These are phyloP conservation scores for Gymnobelideus leadbeateri DNA, from an alignment of 2,113 vertebrate species.

Conservation along the genomic window DNA sequence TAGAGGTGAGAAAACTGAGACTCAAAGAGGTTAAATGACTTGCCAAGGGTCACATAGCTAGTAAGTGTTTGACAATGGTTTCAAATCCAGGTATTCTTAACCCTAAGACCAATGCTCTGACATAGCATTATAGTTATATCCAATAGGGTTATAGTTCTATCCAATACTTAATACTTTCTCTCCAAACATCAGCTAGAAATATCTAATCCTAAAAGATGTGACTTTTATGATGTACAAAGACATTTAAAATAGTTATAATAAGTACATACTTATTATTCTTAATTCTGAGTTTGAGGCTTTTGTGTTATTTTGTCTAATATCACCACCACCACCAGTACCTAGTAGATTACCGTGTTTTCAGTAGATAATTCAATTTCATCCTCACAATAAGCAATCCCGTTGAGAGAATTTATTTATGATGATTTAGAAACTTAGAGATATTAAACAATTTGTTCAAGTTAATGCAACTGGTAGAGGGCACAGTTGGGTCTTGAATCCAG, in stretches of 20 bases:
- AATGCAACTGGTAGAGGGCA: not conserved
- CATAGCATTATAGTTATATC: too few species aligned
- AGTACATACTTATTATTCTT: too few species aligned
- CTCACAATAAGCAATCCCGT: not conserved
- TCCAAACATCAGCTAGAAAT: not conserved
- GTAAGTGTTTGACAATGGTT: not conserved
- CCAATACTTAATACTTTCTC: not conserved
- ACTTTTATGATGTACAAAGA: too few species aligned
- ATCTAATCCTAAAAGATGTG: too few species aligned
- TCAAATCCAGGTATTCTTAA: not conserved
- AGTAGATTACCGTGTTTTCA: too few species aligned
- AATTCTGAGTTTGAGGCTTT: too few species aligned
- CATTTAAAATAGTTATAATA: too few species aligned
- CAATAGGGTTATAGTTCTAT: too few species aligned
- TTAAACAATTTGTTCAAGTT: conserved; percentile 5
- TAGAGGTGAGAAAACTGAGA: not conserved
- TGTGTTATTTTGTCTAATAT: too few species aligned
- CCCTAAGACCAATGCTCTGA: not conserved
- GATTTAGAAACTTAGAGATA: not conserved
- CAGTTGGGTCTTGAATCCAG: not conserved
- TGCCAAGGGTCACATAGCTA: not conserved
- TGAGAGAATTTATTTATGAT: not conserved
- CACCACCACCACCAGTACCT: too few species aligned
- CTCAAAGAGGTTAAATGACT: not conserved
- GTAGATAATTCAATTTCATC: not conserved